Conservation (phyloP, 2,888 invertebrate genomes). For the Athalia circularis region DNA sequence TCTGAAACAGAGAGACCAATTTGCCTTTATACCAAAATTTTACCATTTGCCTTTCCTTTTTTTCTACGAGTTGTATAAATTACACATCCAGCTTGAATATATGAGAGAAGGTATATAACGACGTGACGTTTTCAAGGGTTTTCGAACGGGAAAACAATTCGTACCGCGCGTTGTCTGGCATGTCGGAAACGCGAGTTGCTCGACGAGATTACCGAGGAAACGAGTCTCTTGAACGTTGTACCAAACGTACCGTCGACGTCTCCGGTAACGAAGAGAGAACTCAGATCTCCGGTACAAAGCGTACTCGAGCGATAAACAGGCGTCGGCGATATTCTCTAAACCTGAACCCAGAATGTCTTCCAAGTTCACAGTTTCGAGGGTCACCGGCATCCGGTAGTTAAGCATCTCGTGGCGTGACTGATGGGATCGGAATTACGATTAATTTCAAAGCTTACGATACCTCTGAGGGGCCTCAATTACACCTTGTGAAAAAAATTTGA, state of each 20-base stretch:
- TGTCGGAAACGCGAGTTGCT: slow-evolving; percentile 8
- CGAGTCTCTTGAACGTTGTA: slow-evolving; percentile 1
- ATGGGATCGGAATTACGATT: no score
- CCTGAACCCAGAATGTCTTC: background rate
- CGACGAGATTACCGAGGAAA: slow-evolving; percentile 18
- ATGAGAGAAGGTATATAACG: background rate
- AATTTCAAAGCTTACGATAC: no score
- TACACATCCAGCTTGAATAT: background rate
- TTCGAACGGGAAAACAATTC: slow-evolving; percentile 8
- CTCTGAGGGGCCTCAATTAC: no score
- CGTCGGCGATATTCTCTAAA: background rate
- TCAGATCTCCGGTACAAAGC: slow-evolving; percentile 10
- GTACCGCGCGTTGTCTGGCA: background rate
- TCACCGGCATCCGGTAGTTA: background rate
- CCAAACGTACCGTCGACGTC: background rate
- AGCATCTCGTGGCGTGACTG: background rate
- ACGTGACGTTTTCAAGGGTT: background rate
- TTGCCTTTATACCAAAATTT: no score
- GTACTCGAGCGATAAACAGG: background rate
- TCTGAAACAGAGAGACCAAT: no score
- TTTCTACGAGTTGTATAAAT: no score
- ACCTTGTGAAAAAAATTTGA: no score
- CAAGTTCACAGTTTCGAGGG: background rate
- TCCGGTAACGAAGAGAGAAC: slow-evolving; percentile 19
- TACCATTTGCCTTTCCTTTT: no score